Evolutionary conservation across 2,888 invertebrate species (phyloP).

Genomic region (Agrenia bidenticulata): DNA sequence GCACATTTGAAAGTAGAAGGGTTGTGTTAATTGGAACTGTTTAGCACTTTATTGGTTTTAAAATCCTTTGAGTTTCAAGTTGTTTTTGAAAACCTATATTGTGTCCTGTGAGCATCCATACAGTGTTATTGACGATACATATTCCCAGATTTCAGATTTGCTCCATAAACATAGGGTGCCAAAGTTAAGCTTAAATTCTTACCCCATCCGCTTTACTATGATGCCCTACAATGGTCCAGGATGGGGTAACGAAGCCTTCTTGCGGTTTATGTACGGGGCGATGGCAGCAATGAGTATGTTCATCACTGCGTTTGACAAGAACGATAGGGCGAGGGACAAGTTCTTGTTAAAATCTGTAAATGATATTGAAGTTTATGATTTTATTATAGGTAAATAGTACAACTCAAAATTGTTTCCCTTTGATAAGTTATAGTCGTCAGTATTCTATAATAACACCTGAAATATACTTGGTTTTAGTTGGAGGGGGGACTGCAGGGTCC

Average conservation of each 20-base stretch:
- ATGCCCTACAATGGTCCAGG: neutral
- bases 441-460: neutral
- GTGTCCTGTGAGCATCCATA: no score
- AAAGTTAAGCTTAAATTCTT: no score
- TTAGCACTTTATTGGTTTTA: no score
- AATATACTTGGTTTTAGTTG: no score
- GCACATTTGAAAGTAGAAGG: no score
- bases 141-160: no score
- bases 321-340: slow-evolving; percentile 8
- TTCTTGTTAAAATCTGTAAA: slow-evolving; percentile 1
- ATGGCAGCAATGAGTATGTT: slow-evolving; percentile 6
- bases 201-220: no score
- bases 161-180: neutral
- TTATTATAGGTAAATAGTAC: slow-evolving; percentile 15
- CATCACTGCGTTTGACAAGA: slow-evolving; percentile 14
- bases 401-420: neutral
- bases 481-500: slow-evolving; percentile 23
- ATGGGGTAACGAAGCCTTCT: neutral
- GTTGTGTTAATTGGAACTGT: no score
- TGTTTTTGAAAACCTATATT: no score
- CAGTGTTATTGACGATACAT: no score
- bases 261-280: slow-evolving; percentile 12
- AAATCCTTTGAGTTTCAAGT: no score
- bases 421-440: neutral
- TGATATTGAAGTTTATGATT: slow-evolving; percentile 10